A percentile compares a stretch with the other conserved stretches of the same genome.
Conservation (phyloP, 1,140 invertebrate species). For the Drosophila orosa region DNA sequence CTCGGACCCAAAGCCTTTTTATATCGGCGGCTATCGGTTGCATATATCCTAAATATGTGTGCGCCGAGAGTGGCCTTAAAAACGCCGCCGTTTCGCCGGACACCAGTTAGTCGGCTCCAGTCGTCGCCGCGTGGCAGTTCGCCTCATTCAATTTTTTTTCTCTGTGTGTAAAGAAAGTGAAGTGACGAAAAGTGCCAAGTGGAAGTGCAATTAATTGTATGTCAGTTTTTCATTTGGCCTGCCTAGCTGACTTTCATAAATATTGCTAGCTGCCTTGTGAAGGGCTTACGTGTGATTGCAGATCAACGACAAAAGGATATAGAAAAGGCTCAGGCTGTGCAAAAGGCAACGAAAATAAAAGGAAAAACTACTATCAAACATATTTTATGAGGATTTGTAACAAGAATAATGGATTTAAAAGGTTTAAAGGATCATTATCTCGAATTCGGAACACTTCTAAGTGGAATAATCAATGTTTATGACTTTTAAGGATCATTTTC, state of each 20-base stretch:
- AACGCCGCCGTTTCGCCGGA: neutral
- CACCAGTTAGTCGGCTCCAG: conserved; percentile 30
- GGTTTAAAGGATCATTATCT: too few relatives aligned
- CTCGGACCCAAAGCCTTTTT: neutral
- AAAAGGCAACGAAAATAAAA: neutral
- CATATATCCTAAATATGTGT: conserved; percentile 19
- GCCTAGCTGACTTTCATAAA: conserved; percentile 66
- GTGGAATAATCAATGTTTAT: too few relatives aligned
- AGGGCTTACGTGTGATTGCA: conserved; percentile 81
- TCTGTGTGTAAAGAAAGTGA: neutral
- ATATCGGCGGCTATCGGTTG: conserved; percentile 18
- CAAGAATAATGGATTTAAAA: too few relatives aligned
- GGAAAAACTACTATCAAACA: neutral
- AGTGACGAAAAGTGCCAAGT: neutral
- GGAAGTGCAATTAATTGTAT: conserved; percentile 52
- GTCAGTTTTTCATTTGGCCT: conserved; percentile 79
- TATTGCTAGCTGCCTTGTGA: conserved; percentile 84
- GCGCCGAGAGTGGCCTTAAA: conserved; percentile 12
- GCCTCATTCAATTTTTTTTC: conserved; percentile 2
- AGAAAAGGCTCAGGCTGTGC: neutral
- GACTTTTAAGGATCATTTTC: too few relatives aligned
- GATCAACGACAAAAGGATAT: conserved; percentile 35
- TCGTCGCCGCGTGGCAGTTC: conserved; percentile 1
- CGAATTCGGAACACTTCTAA: too few relatives aligned
- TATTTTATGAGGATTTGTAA: neutral